Percentiles rank a stretch among this genome's conserved stretches.
Evolutionary conservation across 1,140 invertebrate species (phyloP).

Genomic region (Drosophila carrolli): DNA sequence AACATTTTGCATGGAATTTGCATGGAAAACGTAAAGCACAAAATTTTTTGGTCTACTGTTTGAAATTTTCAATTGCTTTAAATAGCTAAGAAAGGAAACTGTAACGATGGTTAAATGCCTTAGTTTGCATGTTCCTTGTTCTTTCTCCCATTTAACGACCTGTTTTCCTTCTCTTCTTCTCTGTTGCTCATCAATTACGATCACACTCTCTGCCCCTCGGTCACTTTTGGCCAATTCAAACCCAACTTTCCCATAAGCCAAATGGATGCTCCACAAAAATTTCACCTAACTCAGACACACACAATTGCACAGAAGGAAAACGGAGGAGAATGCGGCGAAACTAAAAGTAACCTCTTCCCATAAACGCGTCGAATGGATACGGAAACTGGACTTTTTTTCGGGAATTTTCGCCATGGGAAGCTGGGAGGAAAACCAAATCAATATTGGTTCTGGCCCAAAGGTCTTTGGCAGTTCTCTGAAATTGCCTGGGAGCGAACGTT

Average conservation of each 20-base stretch:
- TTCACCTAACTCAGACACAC: slow-evolving; percentile 28
- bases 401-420: background rate
- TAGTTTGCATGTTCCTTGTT: slow-evolving; percentile 19
- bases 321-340: slow-evolving; percentile 38
- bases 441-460: slow-evolving; percentile 46
- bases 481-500: slow-evolving; percentile 26
- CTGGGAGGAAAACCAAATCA: slow-evolving; percentile 38
- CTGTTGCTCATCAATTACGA: slow-evolving; percentile 34
- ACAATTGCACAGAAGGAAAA: background rate
- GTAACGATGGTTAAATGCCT: slow-evolving; percentile 23
- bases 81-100: slow-evolving; percentile 1
- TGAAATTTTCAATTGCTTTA: background rate
- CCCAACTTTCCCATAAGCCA: slow-evolving; percentile 53
- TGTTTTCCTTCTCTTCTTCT: slow-evolving; percentile 25
- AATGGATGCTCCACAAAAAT: slow-evolving; percentile 42
- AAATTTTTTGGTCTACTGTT: too few relatives aligned
- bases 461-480: slow-evolving; percentile 32
- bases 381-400: slow-evolving; percentile 7
- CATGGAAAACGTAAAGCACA: background rate
- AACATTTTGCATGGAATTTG: too few relatives aligned
- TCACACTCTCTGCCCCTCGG: slow-evolving; percentile 30
- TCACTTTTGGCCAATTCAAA: slow-evolving; percentile 45
- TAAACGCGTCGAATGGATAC: slow-evolving; percentile 30
- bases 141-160: slow-evolving; percentile 33
- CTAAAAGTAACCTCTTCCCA: slow-evolving; percentile 42